These are phyloP conservation scores for Pseudorectes ferrugineus DNA, from an alignment of 2,113 vertebrate species.

Conservation along the genomic window DNA sequence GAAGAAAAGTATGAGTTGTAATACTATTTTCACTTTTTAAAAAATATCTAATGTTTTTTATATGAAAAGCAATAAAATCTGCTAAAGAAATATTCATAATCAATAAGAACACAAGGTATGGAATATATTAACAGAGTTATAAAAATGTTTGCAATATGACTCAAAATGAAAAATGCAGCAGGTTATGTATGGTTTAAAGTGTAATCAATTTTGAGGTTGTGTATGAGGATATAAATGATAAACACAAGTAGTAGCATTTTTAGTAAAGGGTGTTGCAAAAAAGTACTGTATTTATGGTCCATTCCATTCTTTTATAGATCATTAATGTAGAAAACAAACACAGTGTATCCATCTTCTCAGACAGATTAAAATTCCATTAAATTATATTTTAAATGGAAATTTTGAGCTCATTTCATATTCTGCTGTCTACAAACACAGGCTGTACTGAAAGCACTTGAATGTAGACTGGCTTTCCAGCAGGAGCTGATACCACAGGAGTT, in stretches of 20 bases:
- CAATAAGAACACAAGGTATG: slow-evolving; percentile 78
- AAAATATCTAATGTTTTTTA: slow-evolving; percentile 67
- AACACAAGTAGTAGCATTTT: slow-evolving; percentile 75
- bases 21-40: slow-evolving; percentile 55
- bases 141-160: slow-evolving; percentile 73
- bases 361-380: slow-evolving; percentile 75
- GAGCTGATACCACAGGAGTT: not conserved
- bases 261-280: slow-evolving; percentile 75
- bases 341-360: slow-evolving; percentile 69
- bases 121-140: slow-evolving; percentile 80
- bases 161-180: slow-evolving; percentile 76
- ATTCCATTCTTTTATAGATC: slow-evolving; percentile 77
- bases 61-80: slow-evolving; percentile 76
- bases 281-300: slow-evolving; percentile 73
- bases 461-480: not conserved
- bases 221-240: slow-evolving; percentile 77
- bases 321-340: slow-evolving; percentile 78
- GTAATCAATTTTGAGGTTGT: slow-evolving; percentile 78
- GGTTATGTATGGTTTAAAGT: slow-evolving; percentile 75
- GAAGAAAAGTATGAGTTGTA: slow-evolving; percentile 56
- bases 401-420: slow-evolving; percentile 13
- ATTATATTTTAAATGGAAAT: slow-evolving; percentile 71
- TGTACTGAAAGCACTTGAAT: not conserved
- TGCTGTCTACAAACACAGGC: not conserved
- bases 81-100: slow-evolving; percentile 78